These are phyloP conservation scores for Sclerodermus sp. DNA, from an alignment of 2,888 invertebrate genomes.

Conservation along the genomic window DNA sequence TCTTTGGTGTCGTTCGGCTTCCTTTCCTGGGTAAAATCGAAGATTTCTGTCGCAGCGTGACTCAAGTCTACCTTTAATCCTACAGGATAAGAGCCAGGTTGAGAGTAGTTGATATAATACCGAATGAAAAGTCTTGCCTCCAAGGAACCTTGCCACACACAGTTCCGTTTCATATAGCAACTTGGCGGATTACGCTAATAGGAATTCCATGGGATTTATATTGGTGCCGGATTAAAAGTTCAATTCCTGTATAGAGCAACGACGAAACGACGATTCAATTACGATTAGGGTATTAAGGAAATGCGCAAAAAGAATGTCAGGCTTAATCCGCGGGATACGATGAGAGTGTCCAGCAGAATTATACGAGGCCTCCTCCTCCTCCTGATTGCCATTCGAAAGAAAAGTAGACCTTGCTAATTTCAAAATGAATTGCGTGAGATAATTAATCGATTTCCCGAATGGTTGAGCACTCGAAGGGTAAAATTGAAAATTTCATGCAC, in stretches of 20 bases:
- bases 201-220: constrained; percentile 15
- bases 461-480: no score
- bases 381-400: no score
- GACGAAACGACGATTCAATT: constrained; percentile 23
- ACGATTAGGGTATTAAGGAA: constrained; percentile 20
- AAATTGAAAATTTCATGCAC: no score
- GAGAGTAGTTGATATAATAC: constrained; percentile 16
- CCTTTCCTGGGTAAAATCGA: constrained; percentile 11
- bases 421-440: no score
- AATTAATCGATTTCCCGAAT: no score
- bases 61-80: constrained; percentile 20
- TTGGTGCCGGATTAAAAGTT: constrained; percentile 24
- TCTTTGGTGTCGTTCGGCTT: no score
- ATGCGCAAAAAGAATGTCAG: background rate
- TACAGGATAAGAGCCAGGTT: constrained; percentile 18
- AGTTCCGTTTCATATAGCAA: constrained; percentile 4
- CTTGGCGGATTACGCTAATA: constrained; percentile 33
- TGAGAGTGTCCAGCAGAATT: no score
- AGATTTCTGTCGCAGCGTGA: constrained; percentile 1
- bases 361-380: no score
- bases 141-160: background rate
- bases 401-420: no score
- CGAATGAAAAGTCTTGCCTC: constrained; percentile 28
- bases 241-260: constrained; percentile 19
- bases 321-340: no score